Conservation (phyloP, 2,797 vertebrate species). For the Chromis chromis region DNA sequence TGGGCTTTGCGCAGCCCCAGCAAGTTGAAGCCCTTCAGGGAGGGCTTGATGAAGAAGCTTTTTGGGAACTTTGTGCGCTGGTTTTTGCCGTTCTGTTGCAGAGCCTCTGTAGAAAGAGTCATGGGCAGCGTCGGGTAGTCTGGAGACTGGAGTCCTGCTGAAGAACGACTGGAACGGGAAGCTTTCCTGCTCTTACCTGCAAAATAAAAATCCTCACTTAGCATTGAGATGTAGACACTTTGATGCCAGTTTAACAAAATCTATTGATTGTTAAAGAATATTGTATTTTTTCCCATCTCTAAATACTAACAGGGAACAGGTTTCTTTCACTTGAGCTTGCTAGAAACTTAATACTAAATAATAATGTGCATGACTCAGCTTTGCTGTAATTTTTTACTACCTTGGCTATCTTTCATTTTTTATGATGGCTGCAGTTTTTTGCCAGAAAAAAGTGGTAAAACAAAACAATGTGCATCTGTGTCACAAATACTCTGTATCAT, state of each 20-base stretch:
- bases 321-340: background rate
- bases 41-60: conserved; percentile 77
- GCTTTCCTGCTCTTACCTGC: conserved; percentile 91
- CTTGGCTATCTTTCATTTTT: conserved; percentile 1
- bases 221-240: background rate
- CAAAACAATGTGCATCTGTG: background rate
- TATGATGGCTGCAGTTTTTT: background rate
- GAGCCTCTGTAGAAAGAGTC: conserved; percentile 83
- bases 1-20: conserved; percentile 84
- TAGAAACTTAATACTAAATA: conserved; percentile 7
- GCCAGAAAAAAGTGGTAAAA: background rate
- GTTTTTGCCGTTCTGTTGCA: conserved; percentile 83
- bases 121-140: conserved; percentile 90
- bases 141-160: conserved; percentile 85
- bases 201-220: conserved; percentile 65
- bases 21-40: conserved; percentile 78
- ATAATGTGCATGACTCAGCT: conserved; percentile 6
- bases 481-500: conserved; percentile 1
- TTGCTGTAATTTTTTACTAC: background rate
- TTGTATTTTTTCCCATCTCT: background rate
- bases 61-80: conserved; percentile 76
- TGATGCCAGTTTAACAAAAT: background rate
- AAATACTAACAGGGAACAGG: background rate
- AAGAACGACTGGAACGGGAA: conserved; percentile 85
- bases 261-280: background rate